phyloP scores from a whole-genome alignment of 1,140 invertebrate genomes.

The Trissolcus basalis region DNA sequence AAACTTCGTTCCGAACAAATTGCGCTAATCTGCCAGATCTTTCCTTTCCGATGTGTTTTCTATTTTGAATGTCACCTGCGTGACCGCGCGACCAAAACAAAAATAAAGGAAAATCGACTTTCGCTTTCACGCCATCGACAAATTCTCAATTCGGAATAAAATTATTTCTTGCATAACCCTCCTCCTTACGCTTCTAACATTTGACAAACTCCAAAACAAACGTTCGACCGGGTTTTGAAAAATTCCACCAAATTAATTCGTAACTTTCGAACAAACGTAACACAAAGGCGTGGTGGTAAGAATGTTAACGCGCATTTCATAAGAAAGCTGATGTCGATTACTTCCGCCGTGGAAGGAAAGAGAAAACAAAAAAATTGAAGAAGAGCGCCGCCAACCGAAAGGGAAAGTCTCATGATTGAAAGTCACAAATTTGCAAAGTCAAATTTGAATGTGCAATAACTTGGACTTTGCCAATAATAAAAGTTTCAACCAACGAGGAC shows the following conservation, averaged over 20 bases:
- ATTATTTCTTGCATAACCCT: constrained; percentile 18
- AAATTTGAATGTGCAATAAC: constrained; percentile 35
- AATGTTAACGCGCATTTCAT: constrained; percentile 32
- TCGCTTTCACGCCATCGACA: constrained; percentile 13
- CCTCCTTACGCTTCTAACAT: not conserved
- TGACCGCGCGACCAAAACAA: not conserved
- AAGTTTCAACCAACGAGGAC: too few relatives aligned
- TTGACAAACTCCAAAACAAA: constrained; percentile 2
- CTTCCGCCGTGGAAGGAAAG: constrained; percentile 21
- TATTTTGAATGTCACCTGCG: too few relatives aligned
- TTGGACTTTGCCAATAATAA: too few relatives aligned
- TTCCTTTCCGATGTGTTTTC: too few relatives aligned
- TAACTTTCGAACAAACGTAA: constrained; percentile 40
- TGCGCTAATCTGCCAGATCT: too few relatives aligned
- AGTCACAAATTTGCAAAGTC: constrained; percentile 25
- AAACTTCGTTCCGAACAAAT: too few relatives aligned
- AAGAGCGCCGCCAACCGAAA: constrained; percentile 52
- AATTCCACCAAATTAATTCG: constrained; percentile 9
- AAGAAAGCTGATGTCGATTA: constrained; percentile 30
- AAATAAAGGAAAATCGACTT: not conserved
- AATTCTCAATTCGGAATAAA: constrained; percentile 22
- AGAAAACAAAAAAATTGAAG: constrained; percentile 26
- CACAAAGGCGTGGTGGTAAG: constrained; percentile 25
- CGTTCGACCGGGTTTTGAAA: constrained; percentile 26
- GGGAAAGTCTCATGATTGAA: constrained; percentile 41